Evolutionary conservation across 53 echinoderm and acorn worm species (phyloP), one percentile per base, ranked within the genome.

Genomic region (Astropecten irregularis): DNA sequence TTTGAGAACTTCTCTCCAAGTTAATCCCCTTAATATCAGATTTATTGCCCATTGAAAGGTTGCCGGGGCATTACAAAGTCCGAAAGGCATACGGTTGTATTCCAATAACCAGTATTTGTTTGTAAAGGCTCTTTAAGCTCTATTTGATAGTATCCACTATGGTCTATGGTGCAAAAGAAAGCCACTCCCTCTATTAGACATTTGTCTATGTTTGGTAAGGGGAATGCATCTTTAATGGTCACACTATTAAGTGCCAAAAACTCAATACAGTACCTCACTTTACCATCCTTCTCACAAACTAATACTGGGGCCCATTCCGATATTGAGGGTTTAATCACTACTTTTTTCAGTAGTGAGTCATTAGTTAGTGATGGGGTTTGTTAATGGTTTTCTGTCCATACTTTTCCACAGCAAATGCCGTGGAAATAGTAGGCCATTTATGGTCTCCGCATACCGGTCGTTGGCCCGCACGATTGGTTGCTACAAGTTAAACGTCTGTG

Each of bases 181-280:
- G 63, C 49, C 16, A 58, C 84, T 2, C 83, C 84, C 8, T 40
- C 77, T 11, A 91, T 87, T 25, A 91, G 25, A 50, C 91, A 91
- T 34, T 91, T 87, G 33, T 77, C 74, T 14, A 92, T 86, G 32
- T 82, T 81, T 40, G 92, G 89, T 20, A 92, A 3, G n/a, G n/a
- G n/a, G n/a, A n/a, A n/a, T n/a, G n/a, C n/a, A n/a, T n/a, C n/a
- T n/a, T n/a, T n/a, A n/a, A 68, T 20, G 0, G 81, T 92, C 0
- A 92, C 70, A 66, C 88, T 76, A 74, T 92, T 92, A 0, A 91
- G 49, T 10, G 42, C 44, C 0, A 87, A 32, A 32, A 31, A 61
- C 3, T 61, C 62, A 31, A 61, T 61, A 61, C 62, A 61, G 32
- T 61, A 61, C 16, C 65, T n/a, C 36, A 39, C 65, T 20, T 65